A percentile compares a stretch with the other conserved stretches of the same genome.
phyloP scores from a whole-genome alignment of 2,113 vertebrate genomes.

The Mastomys natalensis region DNA sequence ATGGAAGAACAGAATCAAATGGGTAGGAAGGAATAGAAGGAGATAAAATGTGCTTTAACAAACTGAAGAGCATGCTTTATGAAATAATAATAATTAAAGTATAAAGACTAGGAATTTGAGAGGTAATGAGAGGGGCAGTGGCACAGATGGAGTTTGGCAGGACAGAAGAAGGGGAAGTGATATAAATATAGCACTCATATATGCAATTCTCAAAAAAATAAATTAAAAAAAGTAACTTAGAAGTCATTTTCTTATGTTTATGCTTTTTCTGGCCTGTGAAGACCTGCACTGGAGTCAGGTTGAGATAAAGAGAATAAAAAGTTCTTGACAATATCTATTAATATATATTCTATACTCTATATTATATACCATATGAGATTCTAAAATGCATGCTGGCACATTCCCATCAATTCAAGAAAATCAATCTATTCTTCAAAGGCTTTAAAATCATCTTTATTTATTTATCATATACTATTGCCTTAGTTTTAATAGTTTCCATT shows the following conservation, averaged over 20 bases:
- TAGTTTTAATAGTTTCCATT: background rate
- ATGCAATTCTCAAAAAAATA: background rate
- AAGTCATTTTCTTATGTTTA: background rate
- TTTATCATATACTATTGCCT: background rate
- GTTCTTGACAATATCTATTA: background rate
- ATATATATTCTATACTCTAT: background rate
- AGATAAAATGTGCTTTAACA: background rate
- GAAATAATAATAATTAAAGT: background rate
- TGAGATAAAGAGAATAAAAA: background rate
- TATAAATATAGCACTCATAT: background rate
- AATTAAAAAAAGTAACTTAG: background rate
- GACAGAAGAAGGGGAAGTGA: background rate
- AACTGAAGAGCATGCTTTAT: background rate
- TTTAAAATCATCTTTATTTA: background rate
- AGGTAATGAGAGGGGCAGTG: too few relatives aligned
- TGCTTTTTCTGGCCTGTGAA: background rate
- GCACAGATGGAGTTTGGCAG: background rate
- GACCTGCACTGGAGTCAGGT: background rate
- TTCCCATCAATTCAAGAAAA: background rate
- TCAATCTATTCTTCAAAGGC: background rate
- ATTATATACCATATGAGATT: background rate
- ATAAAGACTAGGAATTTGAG: background rate
- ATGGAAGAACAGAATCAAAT: background rate
- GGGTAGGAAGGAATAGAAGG: background rate
- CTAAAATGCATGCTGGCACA: too few relatives aligned